Percentiles rank a stretch among this genome's conserved stretches.
Conservation (phyloP, 1,140 invertebrate genomes). For the Magallana angulata region DNA sequence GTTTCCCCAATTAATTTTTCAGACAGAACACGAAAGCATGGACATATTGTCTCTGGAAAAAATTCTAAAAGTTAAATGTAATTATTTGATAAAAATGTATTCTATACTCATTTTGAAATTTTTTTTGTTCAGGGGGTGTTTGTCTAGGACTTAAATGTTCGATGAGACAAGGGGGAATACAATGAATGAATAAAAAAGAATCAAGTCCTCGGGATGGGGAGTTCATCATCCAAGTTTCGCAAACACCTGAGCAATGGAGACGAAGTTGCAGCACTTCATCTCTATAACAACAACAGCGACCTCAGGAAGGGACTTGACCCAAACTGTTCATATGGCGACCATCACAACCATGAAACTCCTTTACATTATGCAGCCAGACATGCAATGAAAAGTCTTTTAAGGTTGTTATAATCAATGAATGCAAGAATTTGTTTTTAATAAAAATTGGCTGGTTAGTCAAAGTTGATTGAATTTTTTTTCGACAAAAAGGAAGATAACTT, state of each 20-base stretch:
- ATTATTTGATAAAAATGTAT: too few relatives aligned
- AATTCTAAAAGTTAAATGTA: too few relatives aligned
- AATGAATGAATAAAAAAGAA: background rate
- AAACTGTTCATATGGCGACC: slow-evolving; percentile 86
- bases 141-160: background rate
- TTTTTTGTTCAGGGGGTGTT: too few relatives aligned
- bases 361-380: slow-evolving; percentile 86
- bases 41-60: too few relatives aligned
- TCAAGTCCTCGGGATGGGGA: slow-evolving; percentile 83
- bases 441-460: too few relatives aligned
- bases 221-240: slow-evolving; percentile 86
- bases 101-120: too few relatives aligned
- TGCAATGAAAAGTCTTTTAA: slow-evolving; percentile 85
- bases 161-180: background rate
- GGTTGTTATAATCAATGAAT: slow-evolving; percentile 74
- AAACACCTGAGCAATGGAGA: slow-evolving; percentile 87
- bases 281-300: slow-evolving; percentile 84
- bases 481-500: too few relatives aligned
- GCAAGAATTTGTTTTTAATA: background rate
- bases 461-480: too few relatives aligned
- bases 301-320: slow-evolving; percentile 85
- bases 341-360: slow-evolving; percentile 85
- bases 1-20: too few relatives aligned
- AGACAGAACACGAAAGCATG: too few relatives aligned
- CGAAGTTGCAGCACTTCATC: slow-evolving; percentile 86